Percentiles rank a stretch among this genome's conserved stretches.
Evolutionary conservation across 2,113 vertebrate genomes (phyloP).

Genomic region (Pristiophorus japonicus): DNA sequence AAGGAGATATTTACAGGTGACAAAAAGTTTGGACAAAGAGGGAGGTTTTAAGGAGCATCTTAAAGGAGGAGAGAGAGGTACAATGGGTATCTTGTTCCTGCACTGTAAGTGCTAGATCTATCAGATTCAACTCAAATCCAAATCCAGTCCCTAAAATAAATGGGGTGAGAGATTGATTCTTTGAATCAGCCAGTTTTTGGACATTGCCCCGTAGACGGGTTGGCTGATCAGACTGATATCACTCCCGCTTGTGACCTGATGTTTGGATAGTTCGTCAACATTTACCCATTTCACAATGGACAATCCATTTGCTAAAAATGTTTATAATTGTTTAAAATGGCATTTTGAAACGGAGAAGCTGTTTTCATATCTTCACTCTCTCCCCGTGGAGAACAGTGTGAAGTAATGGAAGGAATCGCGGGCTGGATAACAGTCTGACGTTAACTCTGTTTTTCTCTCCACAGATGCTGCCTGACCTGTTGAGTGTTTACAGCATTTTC

Average conservation of each 20-base stretch:
- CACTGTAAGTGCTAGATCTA: neutral
- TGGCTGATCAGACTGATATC: neutral
- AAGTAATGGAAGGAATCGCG: too few relatives aligned
- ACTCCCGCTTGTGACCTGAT: neutral
- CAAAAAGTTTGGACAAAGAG: too few relatives aligned
- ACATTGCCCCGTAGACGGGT: neutral
- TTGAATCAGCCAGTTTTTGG: neutral
- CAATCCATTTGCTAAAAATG: neutral
- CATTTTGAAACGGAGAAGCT: neutral
- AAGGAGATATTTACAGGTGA: neutral
- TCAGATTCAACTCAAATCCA: neutral
- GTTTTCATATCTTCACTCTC: too few relatives aligned
- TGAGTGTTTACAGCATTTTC: neutral
- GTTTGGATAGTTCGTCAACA: neutral
- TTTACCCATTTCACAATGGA: neutral
- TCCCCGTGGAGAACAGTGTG: too few relatives aligned
- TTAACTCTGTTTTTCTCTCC: neutral
- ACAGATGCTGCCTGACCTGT: neutral
- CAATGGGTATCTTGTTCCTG: too few relatives aligned
- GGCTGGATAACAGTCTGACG: neutral
- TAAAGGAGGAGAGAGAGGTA: neutral
- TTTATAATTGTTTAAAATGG: neutral
- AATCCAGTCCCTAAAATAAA: neutral
- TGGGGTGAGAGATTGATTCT: neutral
- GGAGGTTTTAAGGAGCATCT: neutral